Evolutionary conservation across 2,888 invertebrate genomes (phyloP).

Genomic region (Ditylenchus weischeri): DNA sequence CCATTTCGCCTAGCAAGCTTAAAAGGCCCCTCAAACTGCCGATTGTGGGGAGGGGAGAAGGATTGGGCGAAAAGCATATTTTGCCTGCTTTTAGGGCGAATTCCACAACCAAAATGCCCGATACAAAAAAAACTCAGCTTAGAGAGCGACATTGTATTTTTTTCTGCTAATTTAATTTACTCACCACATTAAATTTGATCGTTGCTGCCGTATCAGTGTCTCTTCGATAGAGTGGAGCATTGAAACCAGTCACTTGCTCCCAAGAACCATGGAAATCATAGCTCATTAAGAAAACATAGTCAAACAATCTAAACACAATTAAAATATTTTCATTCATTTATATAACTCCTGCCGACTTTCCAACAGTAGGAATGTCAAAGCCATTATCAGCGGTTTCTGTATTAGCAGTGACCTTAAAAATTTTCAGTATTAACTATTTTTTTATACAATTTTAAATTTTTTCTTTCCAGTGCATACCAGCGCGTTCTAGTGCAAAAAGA

Average conservation of each 20-base stretch:
- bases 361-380: conserved; percentile 69
- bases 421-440: too few species aligned
- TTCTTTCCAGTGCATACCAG: too few species aligned
- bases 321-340: not conserved
- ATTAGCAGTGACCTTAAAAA: conserved; percentile 70
- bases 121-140: too few species aligned
- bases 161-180: too few species aligned
- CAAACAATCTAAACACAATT: conserved; percentile 30
- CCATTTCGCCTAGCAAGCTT: too few species aligned
- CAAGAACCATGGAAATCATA: conserved; percentile 46
- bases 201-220: conserved; percentile 19
- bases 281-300: conserved; percentile 43
- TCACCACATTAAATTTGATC: not conserved
- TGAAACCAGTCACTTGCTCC: conserved; percentile 43
- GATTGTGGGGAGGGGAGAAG: too few species aligned
- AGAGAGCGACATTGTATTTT: too few species aligned
- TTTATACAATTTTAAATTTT: not conserved
- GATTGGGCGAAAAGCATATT: too few species aligned
- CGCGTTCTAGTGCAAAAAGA: not conserved
- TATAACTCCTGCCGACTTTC: conserved; percentile 32
- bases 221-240: conserved; percentile 38
- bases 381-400: conserved; percentile 82
- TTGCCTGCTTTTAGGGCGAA: too few species aligned
- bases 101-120: too few species aligned
- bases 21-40: too few species aligned